Conservation (phyloP, 2,797 vertebrate species). For the Scleropages formosus region DNA sequence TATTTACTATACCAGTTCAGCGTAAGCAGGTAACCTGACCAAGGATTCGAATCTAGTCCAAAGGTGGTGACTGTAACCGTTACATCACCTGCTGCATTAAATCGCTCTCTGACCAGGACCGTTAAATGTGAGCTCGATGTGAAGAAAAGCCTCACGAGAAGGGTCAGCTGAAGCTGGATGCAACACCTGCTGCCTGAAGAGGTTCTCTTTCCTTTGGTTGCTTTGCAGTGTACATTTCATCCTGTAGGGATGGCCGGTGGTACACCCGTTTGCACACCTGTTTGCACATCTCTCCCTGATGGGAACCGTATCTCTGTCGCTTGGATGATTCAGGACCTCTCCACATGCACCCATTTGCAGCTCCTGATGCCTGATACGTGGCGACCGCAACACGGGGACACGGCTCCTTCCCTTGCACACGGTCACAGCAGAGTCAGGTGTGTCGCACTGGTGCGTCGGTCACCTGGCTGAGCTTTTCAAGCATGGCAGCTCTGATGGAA, state of each 20-base stretch:
- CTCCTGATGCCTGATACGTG: no score
- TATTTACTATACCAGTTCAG: no score
- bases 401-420: background rate
- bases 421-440: background rate
- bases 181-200: no score
- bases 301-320: background rate
- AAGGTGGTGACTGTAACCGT: no score
- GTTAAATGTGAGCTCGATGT: no score
- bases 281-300: background rate
- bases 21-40: no score
- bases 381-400: background rate
- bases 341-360: background rate
- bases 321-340: background rate
- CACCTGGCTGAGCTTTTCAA: background rate
- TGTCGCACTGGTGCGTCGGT: background rate
- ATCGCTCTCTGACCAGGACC: no score
- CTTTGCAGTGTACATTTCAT: background rate
- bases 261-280: background rate
- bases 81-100: no score
- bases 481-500: background rate
- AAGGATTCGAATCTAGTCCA: no score
- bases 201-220: no score
- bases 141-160: no score
- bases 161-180: no score
- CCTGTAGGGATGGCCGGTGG: background rate